Conservation (phyloP, 2,888 invertebrate species). For the Phania funesta region DNA sequence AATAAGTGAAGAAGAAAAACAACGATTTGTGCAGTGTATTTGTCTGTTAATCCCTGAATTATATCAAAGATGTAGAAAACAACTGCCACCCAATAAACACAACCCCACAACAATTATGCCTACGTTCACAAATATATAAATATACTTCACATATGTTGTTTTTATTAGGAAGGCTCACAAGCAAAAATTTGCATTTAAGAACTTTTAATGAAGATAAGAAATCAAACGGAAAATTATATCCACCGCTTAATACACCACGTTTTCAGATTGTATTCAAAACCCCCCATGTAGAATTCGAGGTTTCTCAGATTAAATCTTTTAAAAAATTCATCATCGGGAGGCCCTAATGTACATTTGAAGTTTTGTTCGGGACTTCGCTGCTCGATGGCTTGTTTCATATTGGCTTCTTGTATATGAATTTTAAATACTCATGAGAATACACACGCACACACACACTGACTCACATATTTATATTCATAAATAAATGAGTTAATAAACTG, state of each 20-base stretch:
- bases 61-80: conserved; percentile 20
- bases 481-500: conserved; percentile 47
- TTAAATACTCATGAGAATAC: conserved; percentile 50
- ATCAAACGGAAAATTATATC: no score
- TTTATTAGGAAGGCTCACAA: conserved; percentile 9
- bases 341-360: neutral
- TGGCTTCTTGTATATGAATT: conserved; percentile 34
- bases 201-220: no score
- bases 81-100: conserved; percentile 16
- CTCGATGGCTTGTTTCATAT: neutral
- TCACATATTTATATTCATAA: neutral
- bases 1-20: no score
- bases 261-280: no score
- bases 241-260: no score
- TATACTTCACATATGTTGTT: neutral
- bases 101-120: neutral
- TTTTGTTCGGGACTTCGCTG: neutral
- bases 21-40: no score
- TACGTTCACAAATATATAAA: neutral
- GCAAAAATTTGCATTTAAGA: no score
- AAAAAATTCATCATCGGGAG: neutral
- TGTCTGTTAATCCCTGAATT: conserved; percentile 39
- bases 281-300: neutral
- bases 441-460: conserved; percentile 7
- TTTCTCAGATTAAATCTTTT: no score